Base-by-base conservation (phyloP, 2,888 invertebrate genomes). In the Caenorhabditis zanzibari region DNA sequence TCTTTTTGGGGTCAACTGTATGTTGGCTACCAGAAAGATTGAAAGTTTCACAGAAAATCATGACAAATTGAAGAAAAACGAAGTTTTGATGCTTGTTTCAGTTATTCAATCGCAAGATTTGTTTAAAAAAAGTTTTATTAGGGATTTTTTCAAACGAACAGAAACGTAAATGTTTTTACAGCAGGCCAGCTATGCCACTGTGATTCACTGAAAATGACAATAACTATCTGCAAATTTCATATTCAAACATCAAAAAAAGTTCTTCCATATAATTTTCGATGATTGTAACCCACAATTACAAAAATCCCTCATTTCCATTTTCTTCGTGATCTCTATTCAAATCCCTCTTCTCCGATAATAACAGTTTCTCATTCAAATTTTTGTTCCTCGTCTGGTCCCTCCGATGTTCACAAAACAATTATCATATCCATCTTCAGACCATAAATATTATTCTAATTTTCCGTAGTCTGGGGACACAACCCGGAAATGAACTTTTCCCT, bases 401-500 rank as follows among this genome's bases (percentile, higher is more conserved):
- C n/a, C 19, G 49, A 9, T 47, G 47, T 47, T 24, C 61, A 61
- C 0, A 41, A 24, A 61, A 41, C 61, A 41, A 41, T 41, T 16
- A 19, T 22, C 35, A 19, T n/a, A n/a, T 47, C 38, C 19, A n/a
- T 35, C 22, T 26, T 12, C 26, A 44, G 22, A 26, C 26, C 44
- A 63, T 44, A 63, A 63, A 63, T 44, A 63, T 63, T 63, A 63
- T 63, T 63, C 63, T 63, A 63, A 44, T 63, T 63, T 44, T 63
- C 38, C 24, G 63, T 63, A 63, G 63, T 61, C 59, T 59, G 4
- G 58, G 58, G n/a, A 47, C 47, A 63, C 47, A 66, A 66, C 64
- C 64, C 47, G 64, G 49, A 66, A 47, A 28, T 66, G 66, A 66
- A 66, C 66, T 66, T 32, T 54, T 49, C 14, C 26, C 35, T 66